Percentiles rank a stretch among this genome's conserved stretches.
Conservation (phyloP, 2,888 invertebrate species). For the Clunio marinus region DNA sequence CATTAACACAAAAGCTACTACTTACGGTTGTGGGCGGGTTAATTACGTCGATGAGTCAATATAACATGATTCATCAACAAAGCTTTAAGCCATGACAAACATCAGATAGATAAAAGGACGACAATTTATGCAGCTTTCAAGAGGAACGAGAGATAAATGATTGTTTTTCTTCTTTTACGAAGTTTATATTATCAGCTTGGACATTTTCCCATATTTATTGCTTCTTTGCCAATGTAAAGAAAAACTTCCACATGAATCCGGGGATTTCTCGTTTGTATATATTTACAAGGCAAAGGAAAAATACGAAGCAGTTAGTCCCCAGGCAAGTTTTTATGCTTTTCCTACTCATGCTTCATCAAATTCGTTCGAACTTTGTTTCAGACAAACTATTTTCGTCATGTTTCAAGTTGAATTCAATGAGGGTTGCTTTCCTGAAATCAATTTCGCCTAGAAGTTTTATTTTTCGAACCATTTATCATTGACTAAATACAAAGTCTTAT, state of each 20-base stretch:
- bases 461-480: too few relatives aligned
- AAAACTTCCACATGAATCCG: constrained; percentile 1
- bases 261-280: constrained; percentile 1
- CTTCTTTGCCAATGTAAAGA: neutral
- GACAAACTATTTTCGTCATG: too few relatives aligned
- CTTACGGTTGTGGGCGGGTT: too few relatives aligned
- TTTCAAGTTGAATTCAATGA: too few relatives aligned
- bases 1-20: too few relatives aligned
- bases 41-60: too few relatives aligned
- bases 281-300: neutral
- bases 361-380: too few relatives aligned
- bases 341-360: neutral
- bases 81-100: neutral
- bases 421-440: too few relatives aligned
- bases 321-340: neutral
- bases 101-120: neutral
- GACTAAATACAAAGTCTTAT: too few relatives aligned
- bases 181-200: neutral
- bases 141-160: neutral
- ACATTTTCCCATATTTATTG: constrained; percentile 16
- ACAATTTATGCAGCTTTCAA: neutral
- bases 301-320: neutral
- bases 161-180: neutral
- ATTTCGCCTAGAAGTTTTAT: too few relatives aligned
- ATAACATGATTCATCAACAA: too few relatives aligned